Base-by-base conservation (phyloP, 2,888 invertebrate species). In the Andrena praecox region DNA sequence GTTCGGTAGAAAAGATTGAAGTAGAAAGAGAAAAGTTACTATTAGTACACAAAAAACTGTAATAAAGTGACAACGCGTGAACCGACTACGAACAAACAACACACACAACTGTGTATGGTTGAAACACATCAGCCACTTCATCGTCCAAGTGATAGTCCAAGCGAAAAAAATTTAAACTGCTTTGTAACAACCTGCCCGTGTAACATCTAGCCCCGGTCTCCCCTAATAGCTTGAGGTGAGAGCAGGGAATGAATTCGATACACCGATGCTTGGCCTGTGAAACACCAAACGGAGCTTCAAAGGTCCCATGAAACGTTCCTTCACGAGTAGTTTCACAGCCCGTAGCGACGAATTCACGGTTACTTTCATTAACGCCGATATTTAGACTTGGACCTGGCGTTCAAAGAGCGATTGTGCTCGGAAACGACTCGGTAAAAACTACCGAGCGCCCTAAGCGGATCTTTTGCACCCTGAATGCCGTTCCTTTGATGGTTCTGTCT, bases 311-410 rank as follows among this genome's bases (percentile, higher is more conserved):
- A 56, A 24, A 24, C 24, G 20, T 8, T 56, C 10, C 56, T 8
- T 4, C 10, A 12, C 27, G 12, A 56, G 3, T 27, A 56, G 24
- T 56, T 56, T 24, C 27, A 4, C 2, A 20, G 56, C 27, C 24
- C 7, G 10, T 1, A 56, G 24, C 20, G 4, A 27, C 56, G 27
- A 52, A 56, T 73, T 50, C 52, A 33, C 31, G n/a, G 20, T 67
- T 60, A 50, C 77, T 73, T 62, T 77, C 64, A 77, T 64, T 54
- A 42, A 50, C 29, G 5, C 24, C 54, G 63, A 10, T 73, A 27
- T 74, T 78, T 78, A 68, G 33, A 29, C 31, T 54, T 10, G 6
- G 5, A 10, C 6, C 3, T 8, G 24, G 24, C 20, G 59, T 72
- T 77, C 60, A 62, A 73, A 77, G 60, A 24, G 24, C 10, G 27